Evolutionary conservation across 2,113 vertebrate species (phyloP), one percentile per base, ranked within the genome.

Genomic region (Mormyrus iriodes): DNA sequence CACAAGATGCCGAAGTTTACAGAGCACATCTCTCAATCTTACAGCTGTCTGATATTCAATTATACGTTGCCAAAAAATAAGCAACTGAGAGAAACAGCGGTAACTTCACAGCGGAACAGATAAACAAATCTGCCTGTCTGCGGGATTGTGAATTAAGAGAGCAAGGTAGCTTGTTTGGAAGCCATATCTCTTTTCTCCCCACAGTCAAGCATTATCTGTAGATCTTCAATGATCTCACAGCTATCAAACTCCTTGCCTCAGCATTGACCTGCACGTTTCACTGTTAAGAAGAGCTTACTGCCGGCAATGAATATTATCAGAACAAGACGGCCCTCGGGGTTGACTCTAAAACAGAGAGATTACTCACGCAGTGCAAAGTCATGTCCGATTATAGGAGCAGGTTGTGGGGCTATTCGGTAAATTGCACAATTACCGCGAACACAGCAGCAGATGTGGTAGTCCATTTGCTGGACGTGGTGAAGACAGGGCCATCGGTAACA

Each of bases 241-340:
- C 49, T 52, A 53, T 52, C 49, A 48, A 86, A 35, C 52, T 51
- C 53, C 39, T 44, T 84, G 21, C 58, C 46, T 86, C 31, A 73
- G 39, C 46, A 58, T 48, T 87, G 88, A 87, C 89, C 84, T 87
- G 85, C 46, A 44, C 42, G 46, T 46, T 89, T 89, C 42, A 89
- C 55, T 69, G 39, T 86, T 86, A 85, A 44, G 55, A 89, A 61
- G 53, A 82, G 52, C 88, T 58, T 53, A 85, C 51, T 31, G 31
- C 89, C 44, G 15, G 49, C 84, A 84, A 84, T 21, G 88, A 82
- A 76, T 52, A 86, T 89, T 89, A 89, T 49, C 83, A 13, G 58
- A 89, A 86, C 83, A 83, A 69, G 58, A 69, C 7, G 24, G 35
- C 51, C 85, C 46, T 44, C 35, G 61, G 49, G 89, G 89, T 86